phyloP scores from a whole-genome alignment of 2,797 vertebrate genomes.

The Xenentodon cancila region DNA sequence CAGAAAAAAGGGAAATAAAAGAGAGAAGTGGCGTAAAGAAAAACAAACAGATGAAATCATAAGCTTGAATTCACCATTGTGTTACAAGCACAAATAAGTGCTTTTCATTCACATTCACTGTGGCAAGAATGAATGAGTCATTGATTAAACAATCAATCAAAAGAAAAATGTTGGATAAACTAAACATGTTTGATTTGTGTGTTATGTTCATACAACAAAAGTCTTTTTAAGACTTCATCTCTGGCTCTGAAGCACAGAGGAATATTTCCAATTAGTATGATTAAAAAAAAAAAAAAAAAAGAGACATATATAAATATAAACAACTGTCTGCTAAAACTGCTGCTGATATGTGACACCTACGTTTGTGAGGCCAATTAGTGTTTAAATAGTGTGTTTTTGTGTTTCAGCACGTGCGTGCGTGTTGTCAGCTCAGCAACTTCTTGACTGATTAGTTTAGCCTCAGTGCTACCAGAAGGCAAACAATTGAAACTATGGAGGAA shows the following conservation, averaged over 20 bases:
- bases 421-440: constrained; percentile 73
- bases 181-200: no score
- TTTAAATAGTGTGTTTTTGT: constrained; percentile 62
- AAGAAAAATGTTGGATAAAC: no score
- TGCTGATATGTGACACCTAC: constrained; percentile 14
- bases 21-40: not conserved
- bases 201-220: no score
- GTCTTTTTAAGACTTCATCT: no score
- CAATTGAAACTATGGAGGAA: constrained; percentile 63
- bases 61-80: no score
- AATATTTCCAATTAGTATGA: not conserved
- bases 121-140: not conserved
- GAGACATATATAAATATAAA: not conserved
- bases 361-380: constrained; percentile 55
- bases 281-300: not conserved
- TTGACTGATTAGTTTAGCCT: constrained; percentile 73
- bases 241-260: not conserved
- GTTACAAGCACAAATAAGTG: no score
- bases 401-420: constrained; percentile 38
- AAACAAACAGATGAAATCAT: not conserved
- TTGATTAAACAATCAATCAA: not conserved
- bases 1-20: not conserved
- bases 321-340: constrained; percentile 6
- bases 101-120: no score
- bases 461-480: constrained; percentile 55